A percentile compares a stretch with the other conserved stretches of the same genome.
Conservation (phyloP, 2,797 vertebrate species). For the Cheirogaleus major region DNA sequence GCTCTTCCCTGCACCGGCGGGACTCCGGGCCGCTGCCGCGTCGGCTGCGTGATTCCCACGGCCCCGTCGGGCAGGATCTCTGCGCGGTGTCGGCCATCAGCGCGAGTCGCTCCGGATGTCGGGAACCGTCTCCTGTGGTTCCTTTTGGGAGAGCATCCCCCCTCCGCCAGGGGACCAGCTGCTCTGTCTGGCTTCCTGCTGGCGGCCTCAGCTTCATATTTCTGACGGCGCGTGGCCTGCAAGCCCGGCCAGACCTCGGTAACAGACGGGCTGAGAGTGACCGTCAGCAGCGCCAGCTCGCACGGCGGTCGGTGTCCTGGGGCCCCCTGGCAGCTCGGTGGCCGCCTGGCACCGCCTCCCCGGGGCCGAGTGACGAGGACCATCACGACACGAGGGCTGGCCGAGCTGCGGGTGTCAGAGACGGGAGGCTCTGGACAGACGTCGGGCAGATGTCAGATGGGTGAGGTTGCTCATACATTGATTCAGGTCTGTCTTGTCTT, state of each 20-base stretch:
- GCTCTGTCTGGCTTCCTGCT: no score
- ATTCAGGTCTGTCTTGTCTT: no score
- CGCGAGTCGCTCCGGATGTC: not conserved
- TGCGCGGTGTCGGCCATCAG: not conserved
- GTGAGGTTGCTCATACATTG: no score
- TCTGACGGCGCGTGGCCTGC: not conserved
- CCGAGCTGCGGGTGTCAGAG: not conserved
- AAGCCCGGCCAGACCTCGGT: not conserved
- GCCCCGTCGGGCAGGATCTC: not conserved
- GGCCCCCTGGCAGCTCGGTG: not conserved
- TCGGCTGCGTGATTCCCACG: not conserved
- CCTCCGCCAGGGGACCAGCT: not conserved
- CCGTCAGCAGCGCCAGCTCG: fast-evolving
- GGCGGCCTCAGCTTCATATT: no score
- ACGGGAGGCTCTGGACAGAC: not conserved
- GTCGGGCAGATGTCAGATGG: no score
- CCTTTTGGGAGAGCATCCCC: not conserved
- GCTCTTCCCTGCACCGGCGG: not conserved
- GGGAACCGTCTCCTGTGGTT: not conserved
- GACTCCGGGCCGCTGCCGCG: no score
- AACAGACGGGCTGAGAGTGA: not conserved
- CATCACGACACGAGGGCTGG: not conserved
- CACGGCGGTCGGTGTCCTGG: no score
- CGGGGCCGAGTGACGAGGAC: not conserved
- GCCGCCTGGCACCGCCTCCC: not conserved